These are phyloP conservation scores for Mya arenaria DNA, from an alignment of 1,140 invertebrate species.

Conservation along the genomic window DNA sequence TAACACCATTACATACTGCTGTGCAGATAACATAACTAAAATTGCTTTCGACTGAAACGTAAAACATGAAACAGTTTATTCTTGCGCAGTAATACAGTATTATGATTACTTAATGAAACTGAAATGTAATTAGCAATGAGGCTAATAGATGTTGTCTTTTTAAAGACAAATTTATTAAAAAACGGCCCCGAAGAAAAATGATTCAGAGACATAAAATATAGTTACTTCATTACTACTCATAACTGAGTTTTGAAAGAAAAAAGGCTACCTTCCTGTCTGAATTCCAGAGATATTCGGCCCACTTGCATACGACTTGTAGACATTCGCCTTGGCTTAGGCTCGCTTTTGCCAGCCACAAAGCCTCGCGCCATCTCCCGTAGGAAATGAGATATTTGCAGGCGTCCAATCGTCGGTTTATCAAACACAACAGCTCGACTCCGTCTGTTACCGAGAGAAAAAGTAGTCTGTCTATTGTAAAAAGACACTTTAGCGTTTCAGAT, in stretches of 20 bases:
- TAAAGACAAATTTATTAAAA: too few relatives aligned
- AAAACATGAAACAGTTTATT: background rate
- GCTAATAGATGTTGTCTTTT: too few relatives aligned
- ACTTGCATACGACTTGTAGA: background rate
- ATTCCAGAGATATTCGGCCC: background rate
- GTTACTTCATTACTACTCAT: too few relatives aligned
- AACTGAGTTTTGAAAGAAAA: too few relatives aligned
- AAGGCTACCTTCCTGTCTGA: background rate
- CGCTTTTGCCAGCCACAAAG: conserved; percentile 40
- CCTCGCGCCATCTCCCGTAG: conserved; percentile 24
- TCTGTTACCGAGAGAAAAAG: too few relatives aligned
- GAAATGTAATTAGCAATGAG: too few relatives aligned
- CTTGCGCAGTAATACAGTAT: too few relatives aligned
- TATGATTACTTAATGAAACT: too few relatives aligned
- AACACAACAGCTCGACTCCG: conserved; percentile 34
- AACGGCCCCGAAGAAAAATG: too few relatives aligned
- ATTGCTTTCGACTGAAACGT: conserved; percentile 6
- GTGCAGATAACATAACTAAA: conserved; percentile 1
- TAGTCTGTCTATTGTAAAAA: too few relatives aligned
- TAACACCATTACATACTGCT: background rate
- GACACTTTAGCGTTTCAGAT: too few relatives aligned
- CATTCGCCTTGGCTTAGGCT: background rate
- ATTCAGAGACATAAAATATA: too few relatives aligned
- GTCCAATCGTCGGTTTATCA: conserved; percentile 36
- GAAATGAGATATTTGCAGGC: conserved; percentile 47